A percentile compares a stretch with the other conserved stretches of the same genome.
These are phyloP conservation scores for Charadrius vociferus DNA, from an alignment of 2,113 vertebrate species.

Conservation along the genomic window DNA sequence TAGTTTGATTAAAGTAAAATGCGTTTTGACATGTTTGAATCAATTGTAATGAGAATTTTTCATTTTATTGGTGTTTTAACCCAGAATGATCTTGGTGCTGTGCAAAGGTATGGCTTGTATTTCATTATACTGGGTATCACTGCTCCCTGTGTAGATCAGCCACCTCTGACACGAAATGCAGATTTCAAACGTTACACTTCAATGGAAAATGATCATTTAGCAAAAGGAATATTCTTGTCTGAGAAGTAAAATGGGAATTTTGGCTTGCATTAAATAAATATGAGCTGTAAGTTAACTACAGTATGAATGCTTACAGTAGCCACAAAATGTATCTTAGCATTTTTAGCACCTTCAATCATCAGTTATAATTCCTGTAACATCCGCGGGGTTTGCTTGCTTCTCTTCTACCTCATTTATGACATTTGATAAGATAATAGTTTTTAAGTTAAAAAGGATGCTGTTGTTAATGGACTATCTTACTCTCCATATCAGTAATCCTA, in stretches of 20 bases:
- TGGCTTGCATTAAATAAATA: not conserved
- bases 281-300: not conserved
- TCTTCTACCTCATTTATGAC: not conserved
- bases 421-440: not conserved
- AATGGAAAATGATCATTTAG: not conserved
- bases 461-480: not conserved
- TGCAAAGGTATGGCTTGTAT: not conserved
- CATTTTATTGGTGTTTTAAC: conserved; percentile 46
- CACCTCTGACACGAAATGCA: conserved; percentile 42
- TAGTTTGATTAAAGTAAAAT: conserved; percentile 57
- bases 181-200: not conserved
- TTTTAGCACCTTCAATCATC: not conserved
- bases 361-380: not conserved
- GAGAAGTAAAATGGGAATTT: conserved; percentile 13
- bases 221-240: not conserved
- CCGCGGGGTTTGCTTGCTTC: not conserved
- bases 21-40: conserved; percentile 47
- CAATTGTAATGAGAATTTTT: conserved; percentile 31
- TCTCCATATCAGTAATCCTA: not conserved
- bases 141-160: conserved; percentile 12
- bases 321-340: not conserved
- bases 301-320: not conserved
- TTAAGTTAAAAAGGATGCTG: not conserved
- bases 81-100: not conserved
- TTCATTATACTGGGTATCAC: not conserved